These are phyloP conservation scores for Hypomecis atomaria DNA, from an alignment of 2,888 invertebrate genomes.

Conservation along the genomic window DNA sequence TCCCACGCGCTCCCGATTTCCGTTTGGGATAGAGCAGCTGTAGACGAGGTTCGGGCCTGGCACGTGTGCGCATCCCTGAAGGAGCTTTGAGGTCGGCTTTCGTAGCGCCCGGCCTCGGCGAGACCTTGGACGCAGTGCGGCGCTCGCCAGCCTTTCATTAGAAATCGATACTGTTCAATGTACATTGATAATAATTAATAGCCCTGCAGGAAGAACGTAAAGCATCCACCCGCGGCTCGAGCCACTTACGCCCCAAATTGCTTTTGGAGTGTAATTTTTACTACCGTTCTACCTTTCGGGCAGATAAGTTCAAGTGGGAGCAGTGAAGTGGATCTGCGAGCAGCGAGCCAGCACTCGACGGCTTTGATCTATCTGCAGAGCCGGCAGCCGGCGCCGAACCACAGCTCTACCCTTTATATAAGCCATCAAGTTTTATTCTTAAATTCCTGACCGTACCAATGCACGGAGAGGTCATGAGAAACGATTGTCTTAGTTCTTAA, in stretches of 20 bases:
- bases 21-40: constrained; percentile 70
- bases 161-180: constrained; percentile 73
- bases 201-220: constrained; percentile 53
- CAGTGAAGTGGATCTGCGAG: constrained; percentile 65
- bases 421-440: constrained; percentile 66
- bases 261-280: constrained; percentile 79
- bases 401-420: constrained; percentile 45
- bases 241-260: constrained; percentile 68
- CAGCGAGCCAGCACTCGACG: constrained; percentile 66
- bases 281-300: constrained; percentile 79
- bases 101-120: constrained; percentile 61
- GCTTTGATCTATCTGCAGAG: constrained; percentile 69
- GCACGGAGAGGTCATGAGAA: constrained; percentile 61
- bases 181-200: constrained; percentile 78
- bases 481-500: constrained; percentile 55
- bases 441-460: constrained; percentile 49
- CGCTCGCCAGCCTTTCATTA: constrained; percentile 66
- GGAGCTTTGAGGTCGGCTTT: constrained; percentile 63
- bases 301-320: constrained; percentile 74
- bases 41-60: constrained; percentile 64
- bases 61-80: constrained; percentile 61
- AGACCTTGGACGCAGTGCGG: constrained; percentile 70
- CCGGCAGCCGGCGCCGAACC: constrained; percentile 52
- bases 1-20: constrained; percentile 77
- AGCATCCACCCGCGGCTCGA: constrained; percentile 61